Percentiles rank a stretch among this genome's conserved stretches.
Conservation (phyloP, 1,140 invertebrate genomes). For the Phthorimaea operculella region DNA sequence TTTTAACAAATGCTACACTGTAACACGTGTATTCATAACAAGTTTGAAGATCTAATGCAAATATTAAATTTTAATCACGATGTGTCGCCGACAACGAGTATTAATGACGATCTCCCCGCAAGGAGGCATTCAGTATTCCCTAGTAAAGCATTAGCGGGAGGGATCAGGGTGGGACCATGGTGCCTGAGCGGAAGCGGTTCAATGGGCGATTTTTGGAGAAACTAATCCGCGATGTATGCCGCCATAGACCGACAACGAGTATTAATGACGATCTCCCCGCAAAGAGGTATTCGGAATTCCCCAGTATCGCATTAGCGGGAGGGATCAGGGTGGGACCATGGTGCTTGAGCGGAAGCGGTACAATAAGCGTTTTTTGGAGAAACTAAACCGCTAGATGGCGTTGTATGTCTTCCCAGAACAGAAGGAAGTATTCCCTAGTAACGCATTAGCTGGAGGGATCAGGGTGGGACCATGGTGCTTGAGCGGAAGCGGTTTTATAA, state of each 20-base stretch:
- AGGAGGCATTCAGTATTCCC: not conserved
- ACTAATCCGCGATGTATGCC: too few species aligned
- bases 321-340: not conserved
- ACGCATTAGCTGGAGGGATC: not conserved
- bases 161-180: not conserved
- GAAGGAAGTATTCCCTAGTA: not conserved
- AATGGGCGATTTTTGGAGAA: too few species aligned
- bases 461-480: not conserved
- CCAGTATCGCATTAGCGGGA: not conserved
- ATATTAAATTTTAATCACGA: constrained; percentile 2
- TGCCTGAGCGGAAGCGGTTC: not conserved
- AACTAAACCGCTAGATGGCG: too few species aligned
- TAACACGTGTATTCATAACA: not conserved
- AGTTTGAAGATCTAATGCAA: not conserved
- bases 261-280: not conserved
- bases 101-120: not conserved
- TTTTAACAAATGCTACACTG: not conserved
- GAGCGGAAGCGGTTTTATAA: not conserved
- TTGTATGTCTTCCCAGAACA: not conserved
- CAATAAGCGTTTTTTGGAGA: too few species aligned
- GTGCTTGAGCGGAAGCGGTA: not conserved
- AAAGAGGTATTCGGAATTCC: not conserved
- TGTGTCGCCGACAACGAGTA: not conserved
- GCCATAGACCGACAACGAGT: too few species aligned
- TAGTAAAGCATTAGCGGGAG: not conserved